Evolutionary conservation across 2,888 invertebrate species (phyloP).

Genomic region (Drosophila eohydei): DNA sequence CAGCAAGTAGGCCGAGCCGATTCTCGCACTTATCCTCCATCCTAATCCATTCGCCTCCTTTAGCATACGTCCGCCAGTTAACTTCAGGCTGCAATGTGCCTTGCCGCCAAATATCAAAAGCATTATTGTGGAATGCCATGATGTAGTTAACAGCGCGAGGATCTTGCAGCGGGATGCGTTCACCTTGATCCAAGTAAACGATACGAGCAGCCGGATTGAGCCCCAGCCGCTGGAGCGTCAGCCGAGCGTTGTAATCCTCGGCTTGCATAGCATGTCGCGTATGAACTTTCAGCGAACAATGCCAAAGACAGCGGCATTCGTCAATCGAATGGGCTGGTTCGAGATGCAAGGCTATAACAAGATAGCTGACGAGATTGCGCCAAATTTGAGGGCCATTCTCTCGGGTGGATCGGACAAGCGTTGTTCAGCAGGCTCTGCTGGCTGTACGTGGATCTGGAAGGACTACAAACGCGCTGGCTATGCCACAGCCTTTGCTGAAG

Average conservation of each 20-base stretch:
- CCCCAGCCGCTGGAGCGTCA: neutral
- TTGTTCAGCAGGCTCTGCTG: slow-evolving; percentile 85
- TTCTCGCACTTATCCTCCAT: neutral
- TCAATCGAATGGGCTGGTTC: slow-evolving; percentile 88
- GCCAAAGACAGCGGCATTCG: slow-evolving; percentile 88
- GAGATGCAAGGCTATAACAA: slow-evolving; percentile 89
- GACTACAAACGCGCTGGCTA: slow-evolving; percentile 89
- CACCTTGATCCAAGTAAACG: slow-evolving; percentile 84
- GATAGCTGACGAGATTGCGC: slow-evolving; percentile 93
- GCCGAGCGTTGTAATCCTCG: slow-evolving; percentile 90
- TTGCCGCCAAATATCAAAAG: slow-evolving; percentile 24
- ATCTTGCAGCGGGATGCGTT: slow-evolving; percentile 85
- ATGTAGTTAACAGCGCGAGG: slow-evolving; percentile 33
- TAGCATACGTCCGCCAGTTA: slow-evolving; percentile 20
- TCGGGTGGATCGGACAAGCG: slow-evolving; percentile 86
- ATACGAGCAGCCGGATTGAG: neutral
- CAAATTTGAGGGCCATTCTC: slow-evolving; percentile 92
- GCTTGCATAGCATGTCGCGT: slow-evolving; percentile 89
- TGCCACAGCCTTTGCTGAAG: slow-evolving; percentile 91
- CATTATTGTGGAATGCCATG: slow-evolving; percentile 50
- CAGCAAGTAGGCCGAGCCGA: slow-evolving; percentile 30
- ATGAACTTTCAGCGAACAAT: slow-evolving; percentile 88
- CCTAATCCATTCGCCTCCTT: neutral
- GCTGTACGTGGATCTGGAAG: slow-evolving; percentile 90
- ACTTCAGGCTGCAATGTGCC: neutral